These are phyloP conservation scores for Phyllotreta striolata DNA, from an alignment of 2,888 invertebrate species.

Conservation along the genomic window DNA sequence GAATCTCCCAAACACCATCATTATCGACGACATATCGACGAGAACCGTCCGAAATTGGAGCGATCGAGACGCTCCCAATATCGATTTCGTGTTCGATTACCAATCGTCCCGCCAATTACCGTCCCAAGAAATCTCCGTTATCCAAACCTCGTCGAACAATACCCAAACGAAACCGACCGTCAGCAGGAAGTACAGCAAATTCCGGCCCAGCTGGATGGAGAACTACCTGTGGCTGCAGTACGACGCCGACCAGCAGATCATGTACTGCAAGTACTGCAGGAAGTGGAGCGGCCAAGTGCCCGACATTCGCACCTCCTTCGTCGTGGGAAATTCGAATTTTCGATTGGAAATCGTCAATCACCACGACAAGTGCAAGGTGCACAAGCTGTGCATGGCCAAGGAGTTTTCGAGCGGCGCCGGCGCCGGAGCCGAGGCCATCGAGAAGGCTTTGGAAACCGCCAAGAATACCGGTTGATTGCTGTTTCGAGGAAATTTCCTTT, in stretches of 20 bases:
- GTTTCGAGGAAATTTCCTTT: too few relatives aligned
- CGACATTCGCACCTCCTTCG: constrained; percentile 79
- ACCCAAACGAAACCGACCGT: constrained; percentile 34
- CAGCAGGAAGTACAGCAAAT: constrained; percentile 69
- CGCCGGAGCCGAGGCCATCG: constrained; percentile 19
- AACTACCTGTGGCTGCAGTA: constrained; percentile 78
- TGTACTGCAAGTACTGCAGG: constrained; percentile 78
- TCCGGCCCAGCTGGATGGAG: constrained; percentile 73
- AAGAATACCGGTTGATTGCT: constrained; percentile 5
- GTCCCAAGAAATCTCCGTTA: constrained; percentile 59
- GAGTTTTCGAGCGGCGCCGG: constrained; percentile 56
- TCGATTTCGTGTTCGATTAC: constrained; percentile 1
- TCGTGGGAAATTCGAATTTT: constrained; percentile 80
- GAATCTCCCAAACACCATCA: constrained; percentile 39
- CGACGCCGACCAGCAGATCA: constrained; percentile 71
- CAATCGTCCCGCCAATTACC: constrained; percentile 37
- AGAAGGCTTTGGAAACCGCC: constrained; percentile 13
- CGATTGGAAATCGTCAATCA: constrained; percentile 80
- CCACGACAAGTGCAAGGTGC: constrained; percentile 81
- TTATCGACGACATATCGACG: constrained; percentile 40
- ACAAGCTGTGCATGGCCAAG: constrained; percentile 70
- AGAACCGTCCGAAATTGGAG: constrained; percentile 39
- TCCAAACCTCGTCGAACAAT: constrained; percentile 42
- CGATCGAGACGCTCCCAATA: too few relatives aligned
- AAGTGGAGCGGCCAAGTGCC: constrained; percentile 76